Base-by-base conservation (phyloP, 2,888 invertebrate species). In the Dryocosmus kuriphilus region DNA sequence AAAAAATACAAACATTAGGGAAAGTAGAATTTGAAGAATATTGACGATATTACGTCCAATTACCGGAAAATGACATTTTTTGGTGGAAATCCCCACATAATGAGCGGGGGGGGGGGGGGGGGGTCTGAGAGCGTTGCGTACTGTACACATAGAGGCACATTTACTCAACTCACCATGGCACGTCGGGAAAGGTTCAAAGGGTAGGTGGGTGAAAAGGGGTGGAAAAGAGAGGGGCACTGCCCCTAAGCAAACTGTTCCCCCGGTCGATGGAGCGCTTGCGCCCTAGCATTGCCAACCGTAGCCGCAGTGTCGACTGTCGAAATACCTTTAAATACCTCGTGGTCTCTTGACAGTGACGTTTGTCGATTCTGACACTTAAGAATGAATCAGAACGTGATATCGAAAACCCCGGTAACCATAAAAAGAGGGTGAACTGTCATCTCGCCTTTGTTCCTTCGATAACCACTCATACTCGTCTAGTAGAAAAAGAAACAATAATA, bases 231-330 rank as follows among this genome's bases (percentile, higher is more conserved):
- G 61, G 60, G 61, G 38, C 74, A 38, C 74, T 75, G 74, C 57
- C 74, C 74, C 46, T 75, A 62, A 75, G 60, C 30, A 62, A 61
- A 75, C 38, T 75, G 77, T 77, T 79, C 79, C 60, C 76, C 60
- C 80, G 82, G 82, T 82, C 82, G 82, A 82, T 82, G 76, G 46
- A 73, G 55, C 82, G 82, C 82, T 77, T 82, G 82, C 82, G 82
- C 82, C 67, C 57, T 82, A 41, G 38, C 65, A 71, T 35, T 67
- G 73, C 62, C 57, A 77, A 79, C 78, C 74, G 61, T 63, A 79
- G 74, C 75, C 79, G 78, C 78, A 82, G 78, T 74, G 79, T 77
- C 77, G 77, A 51, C 30, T 30, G 46, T 71, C 24, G 77, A 80
- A 75, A 77, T 80, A 75, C 57, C 65, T 73, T 74, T 79, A 80